These are phyloP conservation scores for Cyphomyrus plagiostoma DNA, from an alignment of 2,113 vertebrate species.

Conservation along the genomic window DNA sequence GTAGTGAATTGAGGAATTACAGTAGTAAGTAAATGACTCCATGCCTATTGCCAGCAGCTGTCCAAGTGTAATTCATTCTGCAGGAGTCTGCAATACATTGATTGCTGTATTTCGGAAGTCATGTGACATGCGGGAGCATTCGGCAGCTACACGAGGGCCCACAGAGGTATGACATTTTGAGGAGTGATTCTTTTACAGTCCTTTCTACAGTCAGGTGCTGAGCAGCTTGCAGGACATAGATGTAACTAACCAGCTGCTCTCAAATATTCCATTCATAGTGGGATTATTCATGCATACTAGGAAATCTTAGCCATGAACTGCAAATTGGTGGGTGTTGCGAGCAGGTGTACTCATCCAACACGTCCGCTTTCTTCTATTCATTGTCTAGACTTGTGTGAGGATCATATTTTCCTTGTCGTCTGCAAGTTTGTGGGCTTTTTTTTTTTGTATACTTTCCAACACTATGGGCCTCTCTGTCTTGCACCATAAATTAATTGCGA, in stretches of 20 bases:
- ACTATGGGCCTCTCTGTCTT: not conserved
- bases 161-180: not conserved
- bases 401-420: not conserved
- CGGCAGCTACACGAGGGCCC: not conserved
- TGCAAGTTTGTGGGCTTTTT: not conserved
- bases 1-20: not conserved
- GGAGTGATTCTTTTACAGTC: not conserved
- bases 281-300: constrained; percentile 8
- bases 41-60: not conserved
- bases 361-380: not conserved
- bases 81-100: not conserved
- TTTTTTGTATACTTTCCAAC: not conserved
- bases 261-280: not conserved
- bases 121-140: not conserved
- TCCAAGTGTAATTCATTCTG: not conserved
- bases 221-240: not conserved
- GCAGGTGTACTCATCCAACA: not conserved
- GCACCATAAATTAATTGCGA: not conserved
- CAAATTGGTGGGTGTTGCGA: not conserved
- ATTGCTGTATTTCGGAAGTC: not conserved
- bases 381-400: not conserved
- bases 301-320: not conserved
- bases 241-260: not conserved
- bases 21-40: not conserved
- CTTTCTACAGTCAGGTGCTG: not conserved